Evolutionary conservation across 2,888 invertebrate genomes (phyloP), one percentile per base, ranked within the genome.

Genomic region (Atethmia centrago): DNA sequence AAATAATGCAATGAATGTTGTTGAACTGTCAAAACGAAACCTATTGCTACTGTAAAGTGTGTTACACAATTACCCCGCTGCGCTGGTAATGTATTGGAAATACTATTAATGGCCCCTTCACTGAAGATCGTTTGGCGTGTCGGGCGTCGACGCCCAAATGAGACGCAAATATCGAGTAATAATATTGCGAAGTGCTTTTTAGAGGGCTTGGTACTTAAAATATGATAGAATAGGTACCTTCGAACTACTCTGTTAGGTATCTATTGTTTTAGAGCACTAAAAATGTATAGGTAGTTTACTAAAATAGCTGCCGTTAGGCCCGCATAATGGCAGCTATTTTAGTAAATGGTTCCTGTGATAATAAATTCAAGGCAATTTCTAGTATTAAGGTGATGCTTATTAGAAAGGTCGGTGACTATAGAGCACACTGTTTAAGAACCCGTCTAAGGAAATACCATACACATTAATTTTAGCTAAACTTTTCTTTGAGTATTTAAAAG

Each of bases 141-240:
- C 65, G 74, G 59, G 40, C 53, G 68, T 42, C 47, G 47, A 25
- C 65, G 58, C 40, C 74, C 59, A 82, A 82, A 82, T 79, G 79
- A 66, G 68, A 82, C 78, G 74, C 82, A 79, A 82, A 82, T 81
- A 82, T 82, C 66, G 65, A 79, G 82, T 67, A 59, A 74, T 79
- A 68, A 74, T 79, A 65, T 71, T 77, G 45, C 55, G 49, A 67
- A 72, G 69, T 77, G 72, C 66, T 81, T 58, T 72, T 68, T 28
- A 63, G 31, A 58, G 56, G 76, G 56, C 59, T 68, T 36, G 56
- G 53, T 40, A 42, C 25, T 14, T 16, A 67, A 19, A 62, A 71
- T 42, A 63, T 63, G 14, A 21, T 21, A 42, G 25, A 47, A 42
- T 69, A 31, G 45, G 19, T 53, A 31, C 36, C 36, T 36, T 5